Evolutionary conservation across 2,888 invertebrate species (phyloP), one percentile per base, ranked within the genome.

Genomic region (Alentia gelatinosa): DNA sequence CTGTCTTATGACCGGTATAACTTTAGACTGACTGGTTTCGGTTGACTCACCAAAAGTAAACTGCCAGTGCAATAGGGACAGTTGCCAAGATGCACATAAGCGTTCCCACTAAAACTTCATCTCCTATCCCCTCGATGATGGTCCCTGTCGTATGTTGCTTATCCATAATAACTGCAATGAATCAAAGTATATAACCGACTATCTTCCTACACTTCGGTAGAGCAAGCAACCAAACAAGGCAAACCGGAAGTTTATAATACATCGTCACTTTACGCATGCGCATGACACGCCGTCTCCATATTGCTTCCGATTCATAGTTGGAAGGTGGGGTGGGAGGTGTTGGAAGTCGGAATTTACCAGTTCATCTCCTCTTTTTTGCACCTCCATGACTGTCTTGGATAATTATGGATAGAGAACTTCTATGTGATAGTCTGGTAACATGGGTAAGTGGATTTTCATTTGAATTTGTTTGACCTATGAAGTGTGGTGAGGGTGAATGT

Each of bases 361-460:
- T 50, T 86, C 47, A 86, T 50, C 9, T 47, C 30, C 42, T 35
- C 15, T 33, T 3, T 12, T 47, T 86, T 26, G 42, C 47, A 19
- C 47, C 42, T 86, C 35, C 42, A 47, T 50, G 86, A 86, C 35
- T 7, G 1, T 1, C 47, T 86, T 42, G n/a, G n/a, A 26, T 42
- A 42, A 50, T 42, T 30, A 91, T 91, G 91, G 91, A 92, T 56
- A 89, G 88, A 75, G 91, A 88, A 56, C 90, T 91, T 30, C 89
- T 92, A 33, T 92, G 92, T 90, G 92, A 92, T 42, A 92, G 92
- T 89, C 40, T 92, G n/a, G 89, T 92, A 47, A 92, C 89, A 91
- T 92, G 92, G 92, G 92, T 92, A 89, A 84, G 92, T 74, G 40
- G 7, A 26, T 50, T 47, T 23, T 42, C 26, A 47, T 33, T 15